Evolutionary conservation across 53 echinoderm and acorn worm species (phyloP), one percentile per base, ranked within the genome.

Genomic region (Luidia sarsii): DNA sequence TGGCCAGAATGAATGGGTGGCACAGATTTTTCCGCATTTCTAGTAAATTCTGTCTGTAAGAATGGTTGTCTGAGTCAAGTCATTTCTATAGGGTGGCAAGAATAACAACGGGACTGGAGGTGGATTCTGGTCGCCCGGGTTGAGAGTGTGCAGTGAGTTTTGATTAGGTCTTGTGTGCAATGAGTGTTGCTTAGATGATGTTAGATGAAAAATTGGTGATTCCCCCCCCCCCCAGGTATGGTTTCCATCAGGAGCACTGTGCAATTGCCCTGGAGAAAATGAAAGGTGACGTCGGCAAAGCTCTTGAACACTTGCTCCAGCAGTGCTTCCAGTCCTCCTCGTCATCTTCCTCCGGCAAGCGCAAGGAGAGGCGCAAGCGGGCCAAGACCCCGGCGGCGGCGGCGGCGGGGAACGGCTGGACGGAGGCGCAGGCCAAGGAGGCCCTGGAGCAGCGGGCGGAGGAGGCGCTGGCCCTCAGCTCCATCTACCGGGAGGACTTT

Each of bases 401-500:
- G 6, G 41, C 11, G 41, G n/a, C n/a, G n/a, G 74, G 74, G 15
- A 57, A 56, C 7, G 25, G 24, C 14, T 56, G 57, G 39, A 77
- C 3, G 18, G 48, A 77, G n/a, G 77, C 11, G 16, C 32, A 41
- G 19, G 49, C 53, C 25, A 85, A 88, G 71, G 68, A 66, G 35
- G 74, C 75, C n/a, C 52, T 73, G 30, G 74, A 80, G 19, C 92
- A 92, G 59, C 65, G 92, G 27, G 85, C 88, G 39, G 92, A 92
- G 51, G 92, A 92, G 57, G 88, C 92, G 18, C 57, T 88, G 15
- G 92, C 92, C 4, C 69, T 92, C 33, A 88, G 92, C 70, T 88
- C 92, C 33, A 92, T 92, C 8, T 92, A 92, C 50, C 81, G 59
- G 34, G 83, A 88, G 21, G 92, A 92, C 75, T 92, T 92, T 60